A percentile compares a stretch with the other conserved stretches of the same genome.
Evolutionary conservation across 2,888 invertebrate species (phyloP).

Genomic region (Agriopis marginaria): DNA sequence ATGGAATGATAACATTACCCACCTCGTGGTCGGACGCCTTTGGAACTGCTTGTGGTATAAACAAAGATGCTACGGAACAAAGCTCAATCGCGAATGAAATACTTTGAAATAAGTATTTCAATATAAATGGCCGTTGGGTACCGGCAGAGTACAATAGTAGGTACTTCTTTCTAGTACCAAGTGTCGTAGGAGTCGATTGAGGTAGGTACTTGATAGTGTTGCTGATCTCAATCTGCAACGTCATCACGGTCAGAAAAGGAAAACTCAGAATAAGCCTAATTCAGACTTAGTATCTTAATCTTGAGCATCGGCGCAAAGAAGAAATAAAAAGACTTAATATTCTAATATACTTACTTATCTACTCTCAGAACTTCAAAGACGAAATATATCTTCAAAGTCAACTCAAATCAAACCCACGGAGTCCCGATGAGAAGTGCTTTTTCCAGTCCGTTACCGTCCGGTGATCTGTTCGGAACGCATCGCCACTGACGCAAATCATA

Average conservation of each 20-base stretch:
- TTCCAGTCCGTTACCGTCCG: conserved; percentile 85
- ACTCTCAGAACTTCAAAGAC: conserved; percentile 8
- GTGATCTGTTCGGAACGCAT: conserved; percentile 84
- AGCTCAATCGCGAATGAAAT: background rate
- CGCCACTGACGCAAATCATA: conserved; percentile 86
- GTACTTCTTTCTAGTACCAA: no score
- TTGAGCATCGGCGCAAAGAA: no score
- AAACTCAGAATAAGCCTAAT: no score
- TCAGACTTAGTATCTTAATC: no score
- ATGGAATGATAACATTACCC: conserved; percentile 86
- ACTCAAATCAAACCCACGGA: conserved; percentile 44
- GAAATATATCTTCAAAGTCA: conserved; percentile 20
- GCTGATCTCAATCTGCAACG: no score
- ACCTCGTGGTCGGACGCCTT: conserved; percentile 79
- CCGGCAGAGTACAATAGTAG: no score
- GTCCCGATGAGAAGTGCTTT: conserved; percentile 77
- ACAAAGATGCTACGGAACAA: conserved; percentile 54
- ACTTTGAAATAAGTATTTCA: background rate
- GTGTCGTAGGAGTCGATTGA: no score
- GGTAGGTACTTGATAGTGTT: no score
- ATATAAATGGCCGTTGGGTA: no score
- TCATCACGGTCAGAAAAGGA: no score
- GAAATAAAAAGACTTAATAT: background rate
- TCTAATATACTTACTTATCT: no score
- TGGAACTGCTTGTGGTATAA: conserved; percentile 58